Base-by-base conservation (phyloP, 2,888 invertebrate species). In the Dryobota labecula region DNA sequence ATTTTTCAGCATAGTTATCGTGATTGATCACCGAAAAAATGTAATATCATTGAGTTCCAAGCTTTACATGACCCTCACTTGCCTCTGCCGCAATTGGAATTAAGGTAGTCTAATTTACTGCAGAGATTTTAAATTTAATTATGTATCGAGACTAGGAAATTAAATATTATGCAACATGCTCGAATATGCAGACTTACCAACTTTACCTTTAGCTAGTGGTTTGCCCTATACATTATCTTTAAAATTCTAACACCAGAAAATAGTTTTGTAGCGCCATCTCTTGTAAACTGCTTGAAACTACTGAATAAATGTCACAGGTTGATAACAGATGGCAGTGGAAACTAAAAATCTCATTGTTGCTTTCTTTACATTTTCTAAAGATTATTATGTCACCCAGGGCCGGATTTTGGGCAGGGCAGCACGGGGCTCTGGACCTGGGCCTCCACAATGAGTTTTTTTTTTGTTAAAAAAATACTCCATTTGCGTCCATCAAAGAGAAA, bases 281-380 rank as follows among this genome's bases (percentile, higher is more conserved):
- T 66, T 18, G 4, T 6, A 45, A 20, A 56, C 15, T 56, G 51
- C 30, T 43, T n/a, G 58, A 84, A 84, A 45, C 66, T 64, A 20
- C 4, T 60, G 41, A 11, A 58, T 9, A 45, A 11, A 9, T 61
- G 24, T 18, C 2, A 27, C 5, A 51, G 41, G 36, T 36, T 64
- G 24, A 24, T 63, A 56, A 82, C 54, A 89, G 87, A 88, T 85
- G 84, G 85, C 84, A 69, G 54, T 86, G 38, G 20, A 30, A 62
- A 18, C 9, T 18, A 49, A n/a, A 49, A n/a, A 41, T 51, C 2
- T 6, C 30, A 3, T 11, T 8, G 36, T 20, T 43, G 6, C 3
- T 11, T 27, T 38, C 33, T 45, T 24, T 11, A 27, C 13, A 27
- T n/a, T 36, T 36, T 36, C 36, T 36, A 36, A 36, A 8, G 36